phyloP scores from a whole-genome alignment of 2,888 invertebrate species.

The Oegoconia quadripuncta region DNA sequence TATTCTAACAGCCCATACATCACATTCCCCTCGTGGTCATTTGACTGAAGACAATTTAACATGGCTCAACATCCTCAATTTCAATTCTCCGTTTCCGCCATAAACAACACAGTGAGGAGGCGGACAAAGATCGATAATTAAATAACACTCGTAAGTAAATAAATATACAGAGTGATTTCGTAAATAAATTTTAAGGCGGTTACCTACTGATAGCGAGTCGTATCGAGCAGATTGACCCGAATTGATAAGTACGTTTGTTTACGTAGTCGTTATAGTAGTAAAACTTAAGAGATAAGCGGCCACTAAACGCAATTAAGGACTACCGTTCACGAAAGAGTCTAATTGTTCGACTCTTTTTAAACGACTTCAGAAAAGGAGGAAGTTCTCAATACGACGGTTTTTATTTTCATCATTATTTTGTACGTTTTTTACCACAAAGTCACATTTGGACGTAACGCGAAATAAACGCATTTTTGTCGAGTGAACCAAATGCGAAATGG shows the following conservation, averaged over 20 bases:
- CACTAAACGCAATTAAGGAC: conserved; percentile 29
- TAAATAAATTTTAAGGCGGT: conserved; percentile 34
- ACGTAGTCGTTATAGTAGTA: conserved; percentile 42
- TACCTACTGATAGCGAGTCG: conserved; percentile 41
- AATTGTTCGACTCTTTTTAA: too few species aligned
- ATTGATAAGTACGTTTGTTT: conserved; percentile 41
- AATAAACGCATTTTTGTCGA: too few species aligned
- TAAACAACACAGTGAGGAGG: background rate
- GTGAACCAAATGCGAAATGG: too few species aligned
- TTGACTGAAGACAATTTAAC: conserved; percentile 4
- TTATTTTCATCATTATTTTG: too few species aligned
- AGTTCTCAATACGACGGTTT: too few species aligned
- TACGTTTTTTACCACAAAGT: too few species aligned
- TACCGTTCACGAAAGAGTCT: background rate
- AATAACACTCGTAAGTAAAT: background rate
- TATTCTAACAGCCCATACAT: too few species aligned
- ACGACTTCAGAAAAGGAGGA: too few species aligned
- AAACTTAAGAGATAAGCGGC: conserved; percentile 51
- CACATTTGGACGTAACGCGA: too few species aligned
- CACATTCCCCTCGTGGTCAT: background rate
- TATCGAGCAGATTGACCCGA: conserved; percentile 54
- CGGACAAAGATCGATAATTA: background rate
- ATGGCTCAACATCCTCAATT: conserved; percentile 8
- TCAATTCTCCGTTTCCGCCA: conserved; percentile 2
- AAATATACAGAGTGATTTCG: conserved; percentile 12